Conservation (phyloP, 2,113 vertebrate genomes). For the Daubentonia madagascariensis region DNA sequence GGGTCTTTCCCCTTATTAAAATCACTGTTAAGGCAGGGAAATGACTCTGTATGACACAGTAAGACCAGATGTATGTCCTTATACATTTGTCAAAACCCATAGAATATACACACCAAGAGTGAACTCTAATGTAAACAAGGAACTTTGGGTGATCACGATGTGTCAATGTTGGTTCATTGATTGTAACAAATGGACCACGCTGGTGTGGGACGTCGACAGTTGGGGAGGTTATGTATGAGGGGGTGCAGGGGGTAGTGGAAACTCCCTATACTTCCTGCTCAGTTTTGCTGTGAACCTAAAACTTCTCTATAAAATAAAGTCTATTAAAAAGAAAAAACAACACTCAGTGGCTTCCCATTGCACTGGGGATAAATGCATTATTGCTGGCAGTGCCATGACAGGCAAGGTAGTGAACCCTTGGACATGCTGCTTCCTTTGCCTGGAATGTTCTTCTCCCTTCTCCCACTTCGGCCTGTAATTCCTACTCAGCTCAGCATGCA, state of each 20-base stretch:
- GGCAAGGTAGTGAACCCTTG: no score
- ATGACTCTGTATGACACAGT: not conserved
- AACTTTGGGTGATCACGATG: no score
- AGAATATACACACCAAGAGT: not conserved
- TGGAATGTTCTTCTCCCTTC: not conserved
- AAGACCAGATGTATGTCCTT: accelerated
- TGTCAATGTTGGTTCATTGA: accelerated
- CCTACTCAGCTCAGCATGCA: not conserved
- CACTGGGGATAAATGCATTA: not conserved
- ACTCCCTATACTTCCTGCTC: not conserved
- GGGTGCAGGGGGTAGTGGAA: no score
- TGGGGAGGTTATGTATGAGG: not conserved
- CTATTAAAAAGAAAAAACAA: not conserved
- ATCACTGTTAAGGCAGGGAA: no score
- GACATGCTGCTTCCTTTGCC: no score
- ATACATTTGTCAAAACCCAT: not conserved
- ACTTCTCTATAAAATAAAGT: not conserved
- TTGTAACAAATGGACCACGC: not conserved
- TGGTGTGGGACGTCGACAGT: no score
- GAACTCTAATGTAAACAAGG: not conserved
- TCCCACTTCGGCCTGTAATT: not conserved
- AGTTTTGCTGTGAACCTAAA: not conserved
- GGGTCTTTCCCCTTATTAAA: not conserved
- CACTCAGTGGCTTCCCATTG: not conserved
- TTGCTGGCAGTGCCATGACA: accelerated